A percentile compares a stretch with the other conserved stretches of the same genome.
Conservation (phyloP, 2,888 invertebrate species). For the Ophion slaviceki region DNA sequence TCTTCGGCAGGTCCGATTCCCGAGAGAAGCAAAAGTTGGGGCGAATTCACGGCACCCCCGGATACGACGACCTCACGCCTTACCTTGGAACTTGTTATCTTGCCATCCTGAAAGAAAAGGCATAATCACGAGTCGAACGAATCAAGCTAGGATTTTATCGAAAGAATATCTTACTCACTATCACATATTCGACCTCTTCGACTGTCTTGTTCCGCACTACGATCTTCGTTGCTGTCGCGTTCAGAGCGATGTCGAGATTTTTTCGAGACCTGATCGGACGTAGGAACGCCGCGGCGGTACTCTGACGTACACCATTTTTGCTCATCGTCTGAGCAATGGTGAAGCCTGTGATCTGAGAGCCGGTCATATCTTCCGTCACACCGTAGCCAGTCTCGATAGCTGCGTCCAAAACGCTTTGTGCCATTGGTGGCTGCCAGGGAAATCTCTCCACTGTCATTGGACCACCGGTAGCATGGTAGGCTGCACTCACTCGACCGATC, state of each 20-base stretch:
- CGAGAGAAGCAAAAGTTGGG: slow-evolving; percentile 88
- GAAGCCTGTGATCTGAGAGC: slow-evolving; percentile 86
- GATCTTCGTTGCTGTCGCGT: slow-evolving; percentile 86
- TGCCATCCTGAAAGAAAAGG: slow-evolving; percentile 68
- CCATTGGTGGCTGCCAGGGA: slow-evolving; percentile 87
- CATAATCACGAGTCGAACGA: background rate
- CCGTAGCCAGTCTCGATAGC: slow-evolving; percentile 87
- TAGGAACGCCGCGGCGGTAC: slow-evolving; percentile 86
- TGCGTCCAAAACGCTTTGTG: slow-evolving; percentile 86
- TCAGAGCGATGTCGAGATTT: slow-evolving; percentile 87
- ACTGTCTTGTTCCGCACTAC: slow-evolving; percentile 85
- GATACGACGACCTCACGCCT: slow-evolving; percentile 85
- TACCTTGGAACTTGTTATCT: slow-evolving; percentile 60
- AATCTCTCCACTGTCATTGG: slow-evolving; percentile 87
- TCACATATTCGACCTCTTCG: slow-evolving; percentile 85
- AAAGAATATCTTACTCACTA: slow-evolving; percentile 80
- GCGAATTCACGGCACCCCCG: slow-evolving; percentile 87
- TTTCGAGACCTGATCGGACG: slow-evolving; percentile 85
- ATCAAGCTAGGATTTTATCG: background rate
- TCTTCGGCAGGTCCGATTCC: slow-evolving; percentile 88
- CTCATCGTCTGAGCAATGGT: slow-evolving; percentile 87
- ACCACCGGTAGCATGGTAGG: slow-evolving; percentile 87
- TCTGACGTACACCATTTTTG: slow-evolving; percentile 87
- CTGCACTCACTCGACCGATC: slow-evolving; percentile 85
- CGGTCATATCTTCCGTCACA: slow-evolving; percentile 87